These are phyloP conservation scores for Ptiloglossa arizonensis DNA, from an alignment of 1,140 invertebrate genomes.

Conservation along the genomic window DNA sequence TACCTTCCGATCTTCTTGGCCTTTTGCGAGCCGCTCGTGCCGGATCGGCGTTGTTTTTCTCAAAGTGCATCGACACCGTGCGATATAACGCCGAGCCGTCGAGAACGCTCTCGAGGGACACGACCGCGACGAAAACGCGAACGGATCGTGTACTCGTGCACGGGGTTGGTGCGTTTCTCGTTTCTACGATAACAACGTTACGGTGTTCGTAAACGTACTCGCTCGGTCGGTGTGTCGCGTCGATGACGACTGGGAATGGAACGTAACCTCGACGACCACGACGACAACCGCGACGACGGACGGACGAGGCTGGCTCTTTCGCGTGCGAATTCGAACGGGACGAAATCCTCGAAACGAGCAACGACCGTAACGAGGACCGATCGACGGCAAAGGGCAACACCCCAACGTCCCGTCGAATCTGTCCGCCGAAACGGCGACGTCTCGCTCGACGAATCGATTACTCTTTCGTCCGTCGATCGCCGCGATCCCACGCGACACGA, in stretches of 20 bases:
- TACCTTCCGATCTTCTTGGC: too few relatives aligned
- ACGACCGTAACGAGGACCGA: neutral
- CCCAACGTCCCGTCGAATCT: conserved; percentile 26
- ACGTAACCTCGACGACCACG: conserved; percentile 5
- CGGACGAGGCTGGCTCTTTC: too few relatives aligned
- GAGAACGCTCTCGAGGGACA: neutral
- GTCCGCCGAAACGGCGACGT: conserved; percentile 8
- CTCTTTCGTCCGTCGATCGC: conserved; percentile 14
- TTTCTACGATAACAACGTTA: conserved; percentile 8
- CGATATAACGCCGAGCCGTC: neutral
- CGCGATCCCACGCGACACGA: conserved; percentile 22
- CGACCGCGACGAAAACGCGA: neutral
- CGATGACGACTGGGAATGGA: neutral
- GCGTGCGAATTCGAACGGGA: conserved; percentile 23
- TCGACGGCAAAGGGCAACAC: conserved; percentile 51
- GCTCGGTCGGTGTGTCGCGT: neutral
- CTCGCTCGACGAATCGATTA: conserved; percentile 31
- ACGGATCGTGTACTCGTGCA: neutral
- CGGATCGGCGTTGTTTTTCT: neutral
- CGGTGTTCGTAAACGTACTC: conserved; percentile 1
- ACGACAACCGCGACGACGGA: too few relatives aligned
- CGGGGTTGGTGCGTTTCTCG: conserved; percentile 19
- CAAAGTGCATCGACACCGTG: neutral
- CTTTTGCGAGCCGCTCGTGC: too few relatives aligned
- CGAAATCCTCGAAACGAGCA: conserved; percentile 10